These are phyloP conservation scores for Parasteatoda tepidariorum DNA, from an alignment of 1,140 invertebrate genomes.

Conservation along the genomic window DNA sequence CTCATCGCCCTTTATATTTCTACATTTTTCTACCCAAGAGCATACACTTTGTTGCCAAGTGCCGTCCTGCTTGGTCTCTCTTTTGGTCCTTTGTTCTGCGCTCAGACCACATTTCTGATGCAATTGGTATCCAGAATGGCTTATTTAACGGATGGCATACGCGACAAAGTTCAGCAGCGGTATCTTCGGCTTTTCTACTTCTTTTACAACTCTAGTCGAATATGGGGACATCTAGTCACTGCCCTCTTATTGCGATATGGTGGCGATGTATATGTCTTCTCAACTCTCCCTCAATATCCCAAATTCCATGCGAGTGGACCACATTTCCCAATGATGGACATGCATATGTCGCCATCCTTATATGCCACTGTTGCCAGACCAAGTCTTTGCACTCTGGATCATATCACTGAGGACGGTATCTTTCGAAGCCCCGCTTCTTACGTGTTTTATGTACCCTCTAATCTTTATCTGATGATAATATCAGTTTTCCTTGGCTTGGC, in stretches of 20 bases:
- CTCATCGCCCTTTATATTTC: constrained; percentile 62
- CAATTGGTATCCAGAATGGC: constrained; percentile 60
- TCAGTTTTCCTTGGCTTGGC: constrained; percentile 58
- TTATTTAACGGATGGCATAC: constrained; percentile 51
- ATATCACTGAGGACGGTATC: constrained; percentile 31
- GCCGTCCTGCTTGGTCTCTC: constrained; percentile 54
- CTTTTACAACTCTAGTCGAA: constrained; percentile 60
- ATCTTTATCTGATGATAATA: constrained; percentile 60
- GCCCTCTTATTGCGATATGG: constrained; percentile 54
- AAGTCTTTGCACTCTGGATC: constrained; percentile 41
- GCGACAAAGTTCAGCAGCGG: constrained; percentile 56
- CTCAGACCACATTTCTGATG: constrained; percentile 62
- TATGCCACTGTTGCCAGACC: constrained; percentile 43
- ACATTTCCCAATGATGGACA: constrained; percentile 25
- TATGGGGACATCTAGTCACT: constrained; percentile 59
- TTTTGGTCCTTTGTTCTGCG: constrained; percentile 60
- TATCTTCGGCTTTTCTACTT: constrained; percentile 62
- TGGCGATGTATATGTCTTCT: constrained; percentile 54
- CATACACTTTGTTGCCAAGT: constrained; percentile 58
- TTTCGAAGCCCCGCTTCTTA: constrained; percentile 55
- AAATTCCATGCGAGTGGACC: constrained; percentile 1
- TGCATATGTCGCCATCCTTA: constrained; percentile 41
- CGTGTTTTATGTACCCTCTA: constrained; percentile 60
- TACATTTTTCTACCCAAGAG: constrained; percentile 62
- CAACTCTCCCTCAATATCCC: constrained; percentile 27